These are phyloP conservation scores for Ctenoplectra terminalis DNA, from an alignment of 1,140 invertebrate species.

Conservation along the genomic window DNA sequence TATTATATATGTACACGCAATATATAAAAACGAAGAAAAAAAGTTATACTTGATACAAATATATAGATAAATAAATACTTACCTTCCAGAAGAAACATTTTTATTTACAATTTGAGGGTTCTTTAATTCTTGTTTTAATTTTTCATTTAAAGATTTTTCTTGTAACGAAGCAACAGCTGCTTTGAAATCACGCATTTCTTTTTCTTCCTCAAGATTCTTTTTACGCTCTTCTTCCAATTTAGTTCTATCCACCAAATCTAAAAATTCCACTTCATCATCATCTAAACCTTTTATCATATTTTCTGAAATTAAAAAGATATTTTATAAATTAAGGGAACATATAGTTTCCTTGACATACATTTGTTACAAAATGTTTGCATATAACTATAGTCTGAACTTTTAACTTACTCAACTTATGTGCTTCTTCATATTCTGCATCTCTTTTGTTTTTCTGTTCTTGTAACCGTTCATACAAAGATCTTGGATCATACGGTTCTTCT, in stretches of 20 bases:
- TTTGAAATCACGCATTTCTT: slow-evolving; percentile 92
- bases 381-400: slow-evolving; percentile 2
- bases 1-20: too few relatives aligned
- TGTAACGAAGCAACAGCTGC: slow-evolving; percentile 90
- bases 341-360: background rate
- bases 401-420: slow-evolving; percentile 93
- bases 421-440: slow-evolving; percentile 97
- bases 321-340: slow-evolving; percentile 1
- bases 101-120: slow-evolving; percentile 74
- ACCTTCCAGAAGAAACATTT: slow-evolving; percentile 74
- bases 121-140: slow-evolving; percentile 84
- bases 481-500: slow-evolving; percentile 91
- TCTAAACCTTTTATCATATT: slow-evolving; percentile 97
- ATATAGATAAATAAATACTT: slow-evolving; percentile 25
- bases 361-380: slow-evolving; percentile 13
- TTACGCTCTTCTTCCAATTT: slow-evolving; percentile 92
- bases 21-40: background rate
- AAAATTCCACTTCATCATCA: slow-evolving; percentile 96
- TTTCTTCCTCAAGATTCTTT: slow-evolving; percentile 91
- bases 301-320: slow-evolving; percentile 85
- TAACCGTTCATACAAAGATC: slow-evolving; percentile 94
- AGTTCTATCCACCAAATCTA: slow-evolving; percentile 93
- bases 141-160: slow-evolving; percentile 88
- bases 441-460: slow-evolving; percentile 96
- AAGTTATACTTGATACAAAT: background rate